Evolutionary conservation across 2,113 vertebrate genomes (phyloP), one percentile per base, ranked within the genome.

Genomic region (Oreochromis spilurus): DNA sequence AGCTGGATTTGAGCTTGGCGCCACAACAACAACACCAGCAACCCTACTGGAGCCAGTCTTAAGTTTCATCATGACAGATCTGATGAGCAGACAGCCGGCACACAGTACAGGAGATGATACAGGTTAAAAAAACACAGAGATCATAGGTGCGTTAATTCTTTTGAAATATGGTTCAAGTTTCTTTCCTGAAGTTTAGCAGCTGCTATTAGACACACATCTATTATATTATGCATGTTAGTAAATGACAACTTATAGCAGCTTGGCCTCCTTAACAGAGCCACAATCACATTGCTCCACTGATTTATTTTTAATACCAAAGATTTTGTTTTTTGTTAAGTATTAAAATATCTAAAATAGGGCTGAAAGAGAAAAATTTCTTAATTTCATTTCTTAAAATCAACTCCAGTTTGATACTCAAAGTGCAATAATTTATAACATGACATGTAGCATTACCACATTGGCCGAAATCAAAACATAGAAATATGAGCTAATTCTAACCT

Each of bases 1-100:
- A 0, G 78, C 1, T 1, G 97, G 97, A 21, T 84, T 95, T 0
- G 96, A 88, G 48, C 94, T 97, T 26, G 97, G 92, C 7, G 94
- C 6, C 12, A 97, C 92, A 62, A 98, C 98, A 0, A 97, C 98
- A 3, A 98, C 97, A 7, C 98, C 98, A 0, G 98, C 97, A 48
- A 99, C 95, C 13, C 98, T 92, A 2, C 85, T 81, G 1, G 95
- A 92, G 24, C 91, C 94, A 65, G 84, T 96, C 92, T 98, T 99
- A 91, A 99, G 92, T 89, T 95, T 97, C 95, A 97, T 93, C 97
- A 99, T 96, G 43, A 97, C 16, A 4, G 87, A 83, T 88, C 98
- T 99, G 82, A 45, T 2, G 8, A 26, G 43, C 17, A 70, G 55
- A 81, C 62, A 52, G 87, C 7, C 21, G 12, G 67, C 43, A 62